Base-by-base conservation (phyloP, 2,888 invertebrate species). In the Chironomus tentans region DNA sequence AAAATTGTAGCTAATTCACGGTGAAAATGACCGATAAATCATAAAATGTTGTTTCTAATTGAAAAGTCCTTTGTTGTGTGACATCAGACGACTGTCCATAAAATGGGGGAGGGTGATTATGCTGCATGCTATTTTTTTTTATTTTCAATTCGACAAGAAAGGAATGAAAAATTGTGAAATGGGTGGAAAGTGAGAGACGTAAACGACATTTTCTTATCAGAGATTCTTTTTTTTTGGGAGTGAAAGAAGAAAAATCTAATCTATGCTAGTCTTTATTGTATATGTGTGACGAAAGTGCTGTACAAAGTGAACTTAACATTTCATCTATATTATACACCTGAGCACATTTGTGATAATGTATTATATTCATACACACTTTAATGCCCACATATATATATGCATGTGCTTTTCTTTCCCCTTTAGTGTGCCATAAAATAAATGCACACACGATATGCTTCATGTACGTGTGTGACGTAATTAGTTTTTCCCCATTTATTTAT, bases 131-230 rank as follows among this genome's bases (percentile, higher is more conserved):
- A 56, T 56, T 56, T 56, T n/a, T n/a, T n/a, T n/a, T n/a, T n/a
- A n/a, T n/a, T n/a, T 50, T 50, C 77, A 68, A 70, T 72, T 73
- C 71, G 70, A 71, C 47, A 68, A 77, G 46, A 71, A 72, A 69
- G 75, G 74, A 77, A 50, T n/a, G 15, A 50, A 15, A 71, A 73
- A 77, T 73, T 73, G 77, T 78, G 77, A 24, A 24, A 24, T 24
- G n/a, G n/a, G n/a, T n/a, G n/a, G n/a, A n/a, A n/a, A n/a, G n/a
- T n/a, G n/a, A n/a, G n/a, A n/a, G n/a, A n/a, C n/a, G n/a, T 72
- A 76, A 78, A 78, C 78, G 77, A 76, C 76, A 76, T 71, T 76
- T 74, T 77, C 78, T 77, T 77, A 62, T 71, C 77, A 78, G 77
- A 68, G 76, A 77, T 77, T 24, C 28, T 71, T 70, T 15, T 56